Percentiles rank a stretch among this genome's conserved stretches.
Evolutionary conservation across 2,797 vertebrate genomes (phyloP).

Genomic region (Danio tinwini): DNA sequence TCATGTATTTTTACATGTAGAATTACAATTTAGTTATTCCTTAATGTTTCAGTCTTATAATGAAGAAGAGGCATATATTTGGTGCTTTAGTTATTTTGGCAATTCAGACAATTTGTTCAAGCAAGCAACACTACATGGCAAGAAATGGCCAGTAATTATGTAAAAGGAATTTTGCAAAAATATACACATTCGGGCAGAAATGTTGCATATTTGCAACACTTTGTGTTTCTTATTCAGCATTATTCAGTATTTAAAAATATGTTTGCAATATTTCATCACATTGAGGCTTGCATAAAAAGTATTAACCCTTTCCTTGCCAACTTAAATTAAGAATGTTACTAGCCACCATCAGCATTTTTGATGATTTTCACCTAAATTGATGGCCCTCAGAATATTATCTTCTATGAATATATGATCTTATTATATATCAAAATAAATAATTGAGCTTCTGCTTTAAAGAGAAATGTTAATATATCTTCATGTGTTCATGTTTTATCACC

Average conservation of each 20-base stretch:
- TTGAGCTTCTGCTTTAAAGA: too few relatives aligned
- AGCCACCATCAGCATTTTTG: too few relatives aligned
- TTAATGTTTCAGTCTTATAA: not conserved
- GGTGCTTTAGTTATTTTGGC: not conserved
- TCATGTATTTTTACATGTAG: not conserved
- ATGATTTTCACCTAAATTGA: too few relatives aligned
- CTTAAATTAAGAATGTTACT: too few relatives aligned
- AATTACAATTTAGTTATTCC: not conserved
- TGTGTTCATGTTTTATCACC: too few relatives aligned
- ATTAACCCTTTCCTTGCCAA: too few relatives aligned
- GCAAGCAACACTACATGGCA: not conserved
- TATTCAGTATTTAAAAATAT: too few relatives aligned
- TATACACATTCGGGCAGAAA: not conserved
- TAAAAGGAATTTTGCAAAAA: not conserved
- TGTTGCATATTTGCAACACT: not conserved
- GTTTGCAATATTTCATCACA: not conserved
- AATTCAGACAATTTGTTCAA: not conserved
- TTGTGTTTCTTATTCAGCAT: not conserved
- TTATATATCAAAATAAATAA: too few relatives aligned
- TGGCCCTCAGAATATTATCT: too few relatives aligned
- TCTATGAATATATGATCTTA: too few relatives aligned
- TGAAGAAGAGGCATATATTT: not conserved
- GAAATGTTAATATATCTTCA: too few relatives aligned
- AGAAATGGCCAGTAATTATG: not conserved
- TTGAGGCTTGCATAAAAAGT: not conserved